Evolutionary conservation across 2,113 vertebrate species (phyloP), one percentile per base, ranked within the genome.

Genomic region (Mesoclemmys tuberculata): DNA sequence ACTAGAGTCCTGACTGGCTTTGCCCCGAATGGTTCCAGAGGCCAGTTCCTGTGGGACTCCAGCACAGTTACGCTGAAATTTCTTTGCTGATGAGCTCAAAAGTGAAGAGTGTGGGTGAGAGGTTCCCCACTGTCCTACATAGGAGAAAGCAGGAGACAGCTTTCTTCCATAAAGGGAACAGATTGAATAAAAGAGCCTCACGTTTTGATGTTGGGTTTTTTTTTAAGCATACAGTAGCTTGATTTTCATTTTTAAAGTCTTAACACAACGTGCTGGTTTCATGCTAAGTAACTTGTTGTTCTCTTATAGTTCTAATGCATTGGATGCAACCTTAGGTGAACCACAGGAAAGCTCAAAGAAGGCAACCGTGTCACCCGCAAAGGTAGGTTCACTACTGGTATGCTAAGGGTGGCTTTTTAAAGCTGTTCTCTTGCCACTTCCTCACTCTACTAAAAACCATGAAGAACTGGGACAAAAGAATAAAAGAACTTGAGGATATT

Each of bases 331-430:
- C 96, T 96, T 95, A 87, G 91, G 95, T 80, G 90, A 35, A 61
- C 78, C 97, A 61, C 94, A 92, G 51, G 93, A 96, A 77, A 95
- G 82, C 46, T 35, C 91, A 90, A 55, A 12, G 79, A 98, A 96
- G 79, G 24, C 95, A 84, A 4, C 94, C 78, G 24, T 90, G 35
- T 97, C 97, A 27, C 94, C 97, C 87, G 74, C 58, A 81, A 98
- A 98, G 98, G 98, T 99, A 98, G 35, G 96, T 6, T 61, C 54
- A 29, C 27, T 84, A 2, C 10, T 46, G 46, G 89, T 81, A 16
- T 27, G 22, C 6, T 9, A 49, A 35, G 49, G 49, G 58, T 93
- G 16, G 19, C 5, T 41, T 91, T 19, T 38, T 82, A 90, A 71
- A 24, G 61, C 27, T 93, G 13, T 81, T 89, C 55, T 83, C 5